Evolutionary conservation across 2,113 vertebrate species (phyloP).

Genomic region (Gobius niger): DNA sequence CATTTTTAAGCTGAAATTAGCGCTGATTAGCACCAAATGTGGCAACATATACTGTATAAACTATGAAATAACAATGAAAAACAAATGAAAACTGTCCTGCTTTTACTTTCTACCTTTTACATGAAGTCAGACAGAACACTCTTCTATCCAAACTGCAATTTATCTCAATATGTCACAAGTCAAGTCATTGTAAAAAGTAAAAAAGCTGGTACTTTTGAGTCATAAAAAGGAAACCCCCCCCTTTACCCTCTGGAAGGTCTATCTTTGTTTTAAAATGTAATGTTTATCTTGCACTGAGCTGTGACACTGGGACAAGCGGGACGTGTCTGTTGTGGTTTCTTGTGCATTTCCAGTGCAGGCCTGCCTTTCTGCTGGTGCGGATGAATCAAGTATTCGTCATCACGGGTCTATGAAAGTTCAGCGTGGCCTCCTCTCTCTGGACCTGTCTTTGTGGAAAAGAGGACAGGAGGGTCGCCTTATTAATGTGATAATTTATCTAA

Average conservation of each 20-base stretch:
- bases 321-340: constrained; percentile 67
- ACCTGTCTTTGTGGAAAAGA: constrained; percentile 39
- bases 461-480: constrained; percentile 38
- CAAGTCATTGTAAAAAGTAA: not conserved
- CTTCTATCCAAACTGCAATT: not conserved
- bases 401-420: constrained; percentile 48
- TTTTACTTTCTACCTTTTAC: constrained; percentile 8
- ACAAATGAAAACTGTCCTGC: not conserved
- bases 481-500: constrained; percentile 54
- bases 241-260: constrained; percentile 3
- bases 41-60: not conserved
- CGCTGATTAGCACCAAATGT: not conserved
- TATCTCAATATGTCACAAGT: constrained; percentile 1
- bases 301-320: constrained; percentile 49
- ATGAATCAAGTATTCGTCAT: constrained; percentile 63
- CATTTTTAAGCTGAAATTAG: not conserved
- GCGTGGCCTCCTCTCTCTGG: constrained; percentile 12
- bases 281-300: constrained; percentile 67
- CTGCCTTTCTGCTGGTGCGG: constrained; percentile 48
- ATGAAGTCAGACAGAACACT: constrained; percentile 16
- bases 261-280: constrained; percentile 48
- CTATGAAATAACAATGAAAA: too few species aligned
- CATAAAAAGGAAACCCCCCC: not conserved
- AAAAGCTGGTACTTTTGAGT: not conserved
- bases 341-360: constrained; percentile 45